Conservation (phyloP, 2,113 vertebrate species). For the Upupa epops region DNA sequence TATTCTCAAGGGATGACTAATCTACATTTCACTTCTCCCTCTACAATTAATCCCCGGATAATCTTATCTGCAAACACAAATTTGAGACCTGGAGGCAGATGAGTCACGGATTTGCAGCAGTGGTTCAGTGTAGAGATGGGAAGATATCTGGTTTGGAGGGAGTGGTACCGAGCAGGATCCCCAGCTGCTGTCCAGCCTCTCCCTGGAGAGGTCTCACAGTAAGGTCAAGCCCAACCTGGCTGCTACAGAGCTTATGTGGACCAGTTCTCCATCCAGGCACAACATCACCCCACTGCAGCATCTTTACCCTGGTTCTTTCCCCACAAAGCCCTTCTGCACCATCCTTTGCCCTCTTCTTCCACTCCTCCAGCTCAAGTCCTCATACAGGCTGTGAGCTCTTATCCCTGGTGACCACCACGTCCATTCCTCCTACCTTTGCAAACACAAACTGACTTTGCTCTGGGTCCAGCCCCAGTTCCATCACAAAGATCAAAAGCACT, state of each 20-base stretch:
- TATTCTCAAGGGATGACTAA: constrained; percentile 54
- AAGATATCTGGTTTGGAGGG: not conserved
- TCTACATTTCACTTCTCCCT: constrained; percentile 57
- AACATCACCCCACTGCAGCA: rapidly evolving
- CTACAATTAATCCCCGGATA: constrained; percentile 64
- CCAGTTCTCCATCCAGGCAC: not conserved
- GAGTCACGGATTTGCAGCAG: constrained; percentile 2
- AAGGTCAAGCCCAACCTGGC: rapidly evolving
- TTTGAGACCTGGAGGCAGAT: constrained; percentile 14
- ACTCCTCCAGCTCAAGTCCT: rapidly evolving
- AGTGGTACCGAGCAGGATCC: not conserved
- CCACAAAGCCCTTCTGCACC: not conserved
- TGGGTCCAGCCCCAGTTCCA: not conserved
- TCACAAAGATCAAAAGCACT: rapidly evolving
- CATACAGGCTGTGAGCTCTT: not conserved
- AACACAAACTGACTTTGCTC: not conserved
- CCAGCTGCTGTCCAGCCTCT: not conserved
- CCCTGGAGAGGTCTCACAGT: rapidly evolving
- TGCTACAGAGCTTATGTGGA: not conserved
- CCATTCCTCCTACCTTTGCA: not conserved
- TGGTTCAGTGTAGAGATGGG: not conserved
- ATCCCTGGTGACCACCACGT: not conserved
- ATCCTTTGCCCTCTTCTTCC: not conserved
- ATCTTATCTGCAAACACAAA: constrained; percentile 60
- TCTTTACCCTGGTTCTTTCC: not conserved